Evolutionary conservation across 2,113 vertebrate species (phyloP), one percentile per base, ranked within the genome.

Genomic region (Apistogramma diplotaenia): DNA sequence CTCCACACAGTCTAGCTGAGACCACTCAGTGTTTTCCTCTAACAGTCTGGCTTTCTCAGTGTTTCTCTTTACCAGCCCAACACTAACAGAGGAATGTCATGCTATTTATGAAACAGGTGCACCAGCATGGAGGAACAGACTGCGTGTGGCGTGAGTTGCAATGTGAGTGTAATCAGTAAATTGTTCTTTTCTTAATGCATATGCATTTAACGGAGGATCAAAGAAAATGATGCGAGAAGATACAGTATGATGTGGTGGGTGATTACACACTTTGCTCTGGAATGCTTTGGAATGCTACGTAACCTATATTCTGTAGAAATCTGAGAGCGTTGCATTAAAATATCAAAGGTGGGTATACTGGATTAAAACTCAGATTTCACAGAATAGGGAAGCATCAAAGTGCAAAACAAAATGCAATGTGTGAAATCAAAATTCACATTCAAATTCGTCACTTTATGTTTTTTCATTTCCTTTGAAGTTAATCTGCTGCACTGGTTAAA

Each of bases 131-230:
- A 81, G 76, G 58, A 89, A 62, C 73, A 71, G 67, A 59, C 23
- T 25, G 19, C 9, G 35, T 60, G 61, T 65, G 13, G 65, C 78
- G 40, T 82, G 43, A 82, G 78, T 62, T 54, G 74, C 53, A 37
- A 27, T 51, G 65, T 31, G 37, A 49, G 8, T 43, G 51, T 61
- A 75, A 85, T 83, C 71, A 84, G 61, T 18, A 72, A 80, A 79
- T 74, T 27, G 15, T 55, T 77, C 43, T 55, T 61, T 18, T 54
- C 61, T 79, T 80, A 83, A 81, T 85, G 79, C 74, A 79, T 75
- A 76, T 81, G 53, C 31, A 88, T 83, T 65, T 60, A 75, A 79
- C 53, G 10, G 37, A 71, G n/a, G 59, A 76, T 76, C 11, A 59
- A 23, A 25, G 77, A 83, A 55, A 43, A 40, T 61, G 19, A 72